Evolutionary conservation across 2,113 vertebrate genomes (phyloP).

Genomic region (Malurus alboscapulatus): DNA sequence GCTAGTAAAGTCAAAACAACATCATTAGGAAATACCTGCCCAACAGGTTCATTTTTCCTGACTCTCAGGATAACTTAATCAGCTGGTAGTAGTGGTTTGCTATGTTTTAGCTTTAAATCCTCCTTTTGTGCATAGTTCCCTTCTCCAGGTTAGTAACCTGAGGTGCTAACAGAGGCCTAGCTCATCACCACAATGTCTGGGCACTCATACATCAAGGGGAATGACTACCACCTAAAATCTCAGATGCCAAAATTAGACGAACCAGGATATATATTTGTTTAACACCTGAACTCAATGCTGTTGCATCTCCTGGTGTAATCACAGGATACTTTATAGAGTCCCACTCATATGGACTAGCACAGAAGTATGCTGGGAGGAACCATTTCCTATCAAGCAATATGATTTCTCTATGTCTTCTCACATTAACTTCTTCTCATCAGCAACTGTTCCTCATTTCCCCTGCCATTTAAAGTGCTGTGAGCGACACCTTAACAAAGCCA

Average conservation of each 20-base stretch:
- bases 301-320: neutral
- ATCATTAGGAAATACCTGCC: conserved; percentile 40
- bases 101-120: neutral
- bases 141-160: neutral
- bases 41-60: conserved; percentile 9
- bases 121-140: neutral
- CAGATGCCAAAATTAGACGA: neutral
- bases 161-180: neutral
- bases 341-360: neutral
- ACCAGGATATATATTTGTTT: neutral
- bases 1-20: conserved; percentile 37
- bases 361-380: neutral
- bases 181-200: neutral
- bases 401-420: conserved; percentile 22
- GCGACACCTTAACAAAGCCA: neutral
- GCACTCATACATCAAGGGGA: neutral
- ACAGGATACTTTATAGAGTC: neutral
- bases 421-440: neutral
- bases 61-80: neutral
- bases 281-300: neutral
- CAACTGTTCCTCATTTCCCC: neutral
- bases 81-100: neutral
- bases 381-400: neutral
- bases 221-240: neutral
- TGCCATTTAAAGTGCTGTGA: neutral